Base-by-base conservation (phyloP, 1,140 invertebrate species). In the Lordiphosa collinella region DNA sequence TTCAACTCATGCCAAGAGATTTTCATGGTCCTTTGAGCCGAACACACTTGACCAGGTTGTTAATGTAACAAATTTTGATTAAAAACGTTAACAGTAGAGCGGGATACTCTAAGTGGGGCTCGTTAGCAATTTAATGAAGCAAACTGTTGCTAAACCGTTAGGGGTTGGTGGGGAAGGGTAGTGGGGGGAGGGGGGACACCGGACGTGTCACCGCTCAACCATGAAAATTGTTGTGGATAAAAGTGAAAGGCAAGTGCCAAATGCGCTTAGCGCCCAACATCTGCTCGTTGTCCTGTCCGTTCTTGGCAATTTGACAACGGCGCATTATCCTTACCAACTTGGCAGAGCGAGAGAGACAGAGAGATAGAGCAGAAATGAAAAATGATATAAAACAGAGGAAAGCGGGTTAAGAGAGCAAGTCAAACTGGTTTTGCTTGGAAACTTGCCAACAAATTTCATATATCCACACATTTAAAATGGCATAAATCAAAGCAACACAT, bases 291-390 rank as follows among this genome's bases (percentile, higher is more conserved):
- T 9, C 6, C 40, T 6, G n/a, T 13, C 12, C 7, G 0, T 10
- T 31, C 41, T n/a, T 82, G 76, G 76, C 76, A 80, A 80, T 82
- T 80, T 79, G 75, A 79, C 75, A 79, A 80, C 59, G 53, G 69
- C 69, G 57, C 75, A 79, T 79, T 80, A 80, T 66, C 75, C 65
- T 70, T 62, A 79, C 75, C 80, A 80, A 74, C n/a, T n/a, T 63
- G 70, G 70, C 65, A 59, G 52, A 18, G 31, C 12, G 29, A 36
- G 18, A 16, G 22, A 16, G 18, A 13, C 9, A 1, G 13, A 13
- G 7, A 32, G 11, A 32, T 4, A 13, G 22, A 14, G 10, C 32
- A 50, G 53, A 50, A 37, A 46, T 63, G 63, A 67, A 71, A 57
- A 74, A 73, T 62, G 47, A 67, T 51, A 36, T 55, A 41, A 51